phyloP scores from a whole-genome alignment of 2,888 invertebrate species.

The Limenitis camilla region DNA sequence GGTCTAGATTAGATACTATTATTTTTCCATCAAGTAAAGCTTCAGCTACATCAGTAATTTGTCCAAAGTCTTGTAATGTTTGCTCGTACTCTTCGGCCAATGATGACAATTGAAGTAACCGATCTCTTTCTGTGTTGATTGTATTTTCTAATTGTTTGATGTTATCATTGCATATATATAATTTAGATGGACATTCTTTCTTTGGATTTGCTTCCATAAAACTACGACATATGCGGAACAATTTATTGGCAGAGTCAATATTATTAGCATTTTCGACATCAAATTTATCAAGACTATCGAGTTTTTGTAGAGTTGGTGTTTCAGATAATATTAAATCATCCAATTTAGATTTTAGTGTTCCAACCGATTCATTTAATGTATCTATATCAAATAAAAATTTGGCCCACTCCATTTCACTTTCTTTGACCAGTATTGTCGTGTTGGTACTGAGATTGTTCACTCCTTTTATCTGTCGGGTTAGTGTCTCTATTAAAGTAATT shows the following conservation, averaged over 20 bases:
- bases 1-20: slow-evolving; percentile 82
- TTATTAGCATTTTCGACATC: slow-evolving; percentile 79
- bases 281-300: slow-evolving; percentile 80
- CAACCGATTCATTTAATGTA: slow-evolving; percentile 70
- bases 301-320: slow-evolving; percentile 77
- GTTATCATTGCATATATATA: slow-evolving; percentile 79
- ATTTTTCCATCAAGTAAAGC: slow-evolving; percentile 85
- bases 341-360: slow-evolving; percentile 66
- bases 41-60: slow-evolving; percentile 89
- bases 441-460: slow-evolving; percentile 78
- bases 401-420: slow-evolving; percentile 80
- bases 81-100: slow-evolving; percentile 91
- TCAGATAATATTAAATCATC: slow-evolving; percentile 77
- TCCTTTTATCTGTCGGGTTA: slow-evolving; percentile 79
- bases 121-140: slow-evolving; percentile 82
- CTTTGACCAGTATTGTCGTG: slow-evolving; percentile 58
- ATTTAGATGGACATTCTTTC: slow-evolving; percentile 79
- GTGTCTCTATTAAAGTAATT: slow-evolving; percentile 74
- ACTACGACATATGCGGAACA: slow-evolving; percentile 77
- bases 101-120: slow-evolving; percentile 82
- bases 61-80: slow-evolving; percentile 88
- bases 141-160: slow-evolving; percentile 81
- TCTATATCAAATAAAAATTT: slow-evolving; percentile 79
- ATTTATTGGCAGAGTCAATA: slow-evolving; percentile 74
- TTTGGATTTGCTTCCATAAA: slow-evolving; percentile 81